A percentile compares a stretch with the other conserved stretches of the same genome.
phyloP scores from a whole-genome alignment of 1,140 invertebrate genomes.

The Drosophila bifasciata region DNA sequence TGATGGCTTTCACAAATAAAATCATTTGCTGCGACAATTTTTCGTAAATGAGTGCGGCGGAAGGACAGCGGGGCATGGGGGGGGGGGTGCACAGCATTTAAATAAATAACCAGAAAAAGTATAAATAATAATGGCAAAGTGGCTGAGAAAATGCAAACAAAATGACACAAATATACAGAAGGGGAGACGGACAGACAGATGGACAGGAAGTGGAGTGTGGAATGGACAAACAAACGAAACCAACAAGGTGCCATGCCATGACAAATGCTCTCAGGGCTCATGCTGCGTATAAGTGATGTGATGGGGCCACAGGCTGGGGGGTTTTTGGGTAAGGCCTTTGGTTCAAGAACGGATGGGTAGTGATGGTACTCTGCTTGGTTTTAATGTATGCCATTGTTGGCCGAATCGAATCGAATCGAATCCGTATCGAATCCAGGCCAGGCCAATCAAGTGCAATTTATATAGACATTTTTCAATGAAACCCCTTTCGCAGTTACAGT shows the following conservation, averaged over 20 bases:
- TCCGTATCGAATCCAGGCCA: slow-evolving; percentile 56
- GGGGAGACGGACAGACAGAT: slow-evolving; percentile 6
- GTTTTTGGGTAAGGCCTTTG: not conserved
- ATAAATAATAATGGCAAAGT: slow-evolving; percentile 69
- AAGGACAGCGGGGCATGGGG: no score
- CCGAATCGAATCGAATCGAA: slow-evolving; percentile 52
- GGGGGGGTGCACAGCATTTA: slow-evolving; percentile 40
- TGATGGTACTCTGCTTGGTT: slow-evolving; percentile 34
- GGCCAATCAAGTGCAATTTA: slow-evolving; percentile 81
- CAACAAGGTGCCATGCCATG: slow-evolving; percentile 29
- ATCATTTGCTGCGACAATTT: slow-evolving; percentile 64
- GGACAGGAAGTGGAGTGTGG: not conserved
- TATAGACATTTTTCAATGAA: slow-evolving; percentile 80
- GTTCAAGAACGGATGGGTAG: not conserved
- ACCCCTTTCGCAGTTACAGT: slow-evolving; percentile 68
- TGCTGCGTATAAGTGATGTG: slow-evolving; percentile 63
- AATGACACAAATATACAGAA: slow-evolving; percentile 1
- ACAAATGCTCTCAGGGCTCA: slow-evolving; percentile 26
- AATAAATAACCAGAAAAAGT: slow-evolving; percentile 71
- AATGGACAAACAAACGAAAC: slow-evolving; percentile 38
- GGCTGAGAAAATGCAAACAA: slow-evolving; percentile 32
- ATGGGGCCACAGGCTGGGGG: slow-evolving; percentile 20
- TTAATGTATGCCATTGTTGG: slow-evolving; percentile 77
- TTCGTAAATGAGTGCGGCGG: slow-evolving; percentile 23
- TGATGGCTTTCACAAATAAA: slow-evolving; percentile 60